Conservation (phyloP, 1,140 invertebrate genomes). For the Tetramorium parvispinum region DNA sequence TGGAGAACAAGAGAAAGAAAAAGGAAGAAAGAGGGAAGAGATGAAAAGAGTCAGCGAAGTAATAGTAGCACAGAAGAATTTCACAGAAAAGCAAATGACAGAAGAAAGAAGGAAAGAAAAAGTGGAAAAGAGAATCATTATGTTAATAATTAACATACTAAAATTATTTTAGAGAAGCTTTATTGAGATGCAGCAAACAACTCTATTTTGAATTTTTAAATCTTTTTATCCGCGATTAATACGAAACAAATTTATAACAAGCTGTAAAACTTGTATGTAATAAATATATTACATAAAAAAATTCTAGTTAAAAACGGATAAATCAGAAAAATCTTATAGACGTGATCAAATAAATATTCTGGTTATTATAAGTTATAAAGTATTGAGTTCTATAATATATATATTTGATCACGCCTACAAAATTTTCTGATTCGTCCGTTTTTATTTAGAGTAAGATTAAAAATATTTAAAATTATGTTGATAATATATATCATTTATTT, state of each 20-base stretch:
- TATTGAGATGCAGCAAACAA: not conserved
- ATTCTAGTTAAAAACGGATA: no score
- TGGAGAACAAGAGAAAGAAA: constrained; percentile 23
- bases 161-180: not conserved
- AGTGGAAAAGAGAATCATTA: constrained; percentile 65
- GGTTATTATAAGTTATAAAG: no score
- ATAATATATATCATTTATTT: not conserved
- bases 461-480: not conserved
- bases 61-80: not conserved
- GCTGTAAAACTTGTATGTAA: not conserved
- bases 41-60: not conserved
- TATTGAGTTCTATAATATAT: no score
- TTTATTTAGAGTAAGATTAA: not conserved
- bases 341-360: no score
- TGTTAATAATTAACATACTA: constrained; percentile 62
- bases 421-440: no score
- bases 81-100: no score
- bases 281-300: no score
- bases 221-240: not conserved
- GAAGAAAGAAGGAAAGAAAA: constrained; percentile 28
- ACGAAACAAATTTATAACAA: constrained; percentile 16
- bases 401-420: no score
- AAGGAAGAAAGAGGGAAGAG: not conserved
- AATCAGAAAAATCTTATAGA: no score
- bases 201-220: constrained; percentile 2